Evolutionary conservation across 1,140 invertebrate species (phyloP).

Genomic region (Pteromalus puparum): DNA sequence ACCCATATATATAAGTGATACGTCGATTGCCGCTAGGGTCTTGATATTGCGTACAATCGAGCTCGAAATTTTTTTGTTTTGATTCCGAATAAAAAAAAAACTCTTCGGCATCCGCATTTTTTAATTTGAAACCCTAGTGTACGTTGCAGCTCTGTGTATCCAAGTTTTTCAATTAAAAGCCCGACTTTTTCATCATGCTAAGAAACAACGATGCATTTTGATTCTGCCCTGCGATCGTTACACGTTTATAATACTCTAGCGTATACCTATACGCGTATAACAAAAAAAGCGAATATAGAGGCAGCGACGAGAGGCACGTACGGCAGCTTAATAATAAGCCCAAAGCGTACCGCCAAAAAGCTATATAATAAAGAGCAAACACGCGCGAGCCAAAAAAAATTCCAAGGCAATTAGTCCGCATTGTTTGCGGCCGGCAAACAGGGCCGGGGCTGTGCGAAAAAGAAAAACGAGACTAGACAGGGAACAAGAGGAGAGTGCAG

Average conservation of each 20-base stretch:
- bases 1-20: too few species aligned
- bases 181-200: neutral
- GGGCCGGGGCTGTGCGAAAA: neutral
- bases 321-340: conserved; percentile 1
- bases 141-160: neutral
- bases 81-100: too few species aligned
- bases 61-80: too few species aligned
- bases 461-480: neutral
- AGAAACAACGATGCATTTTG: neutral
- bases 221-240: neutral
- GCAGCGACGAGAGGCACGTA: neutral
- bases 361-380: conserved; percentile 5
- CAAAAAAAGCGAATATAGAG: neutral
- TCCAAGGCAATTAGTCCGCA: conserved; percentile 11
- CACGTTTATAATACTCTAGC: neutral
- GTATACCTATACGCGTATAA: neutral
- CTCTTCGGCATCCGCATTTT: too few species aligned
- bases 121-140: too few species aligned
- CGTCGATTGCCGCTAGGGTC: too few species aligned
- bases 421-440: conserved; percentile 8
- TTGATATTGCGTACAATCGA: too few species aligned
- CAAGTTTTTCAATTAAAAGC: neutral
- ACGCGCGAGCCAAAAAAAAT: neutral
- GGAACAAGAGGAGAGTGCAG: neutral
- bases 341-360: neutral